phyloP scores from a whole-genome alignment of 2,888 invertebrate genomes.

The Dasypogon diadema region DNA sequence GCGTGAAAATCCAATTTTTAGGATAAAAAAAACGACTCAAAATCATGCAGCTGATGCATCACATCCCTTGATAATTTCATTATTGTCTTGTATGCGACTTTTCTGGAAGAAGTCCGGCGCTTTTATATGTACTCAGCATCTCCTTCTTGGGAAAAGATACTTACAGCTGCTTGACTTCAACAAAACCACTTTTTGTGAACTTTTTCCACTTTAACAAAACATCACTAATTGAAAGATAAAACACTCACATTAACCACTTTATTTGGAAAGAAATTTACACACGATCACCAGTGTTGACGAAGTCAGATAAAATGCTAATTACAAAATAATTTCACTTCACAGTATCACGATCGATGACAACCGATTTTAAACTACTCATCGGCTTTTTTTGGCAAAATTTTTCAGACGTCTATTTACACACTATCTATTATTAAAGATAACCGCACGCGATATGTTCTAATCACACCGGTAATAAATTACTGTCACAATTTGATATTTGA shows the following conservation, averaged over 20 bases:
- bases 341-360: neutral
- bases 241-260: neutral
- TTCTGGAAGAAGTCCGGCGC: too few species aligned
- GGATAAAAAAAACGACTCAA: neutral
- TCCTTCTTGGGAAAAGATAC: too few species aligned
- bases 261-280: neutral
- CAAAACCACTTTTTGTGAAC: too few species aligned
- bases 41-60: too few species aligned
- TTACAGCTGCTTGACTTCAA: too few species aligned
- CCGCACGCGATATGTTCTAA: slow-evolving; percentile 18
- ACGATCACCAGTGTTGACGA: neutral
- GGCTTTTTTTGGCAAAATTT: slow-evolving; percentile 5
- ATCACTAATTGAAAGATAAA: too few species aligned
- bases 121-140: too few species aligned
- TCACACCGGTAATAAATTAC: slow-evolving; percentile 32
- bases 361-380: slow-evolving; percentile 5
- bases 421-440: slow-evolving; percentile 26
- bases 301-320: neutral
- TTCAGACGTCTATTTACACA: slow-evolving; percentile 33
- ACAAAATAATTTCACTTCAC: too few species aligned
- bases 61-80: too few species aligned
- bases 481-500: slow-evolving; percentile 15
- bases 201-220: too few species aligned
- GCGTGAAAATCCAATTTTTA: slow-evolving; percentile 5
- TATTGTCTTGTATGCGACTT: too few species aligned